A percentile compares a stretch with the other conserved stretches of the same genome.
These are phyloP conservation scores for Cheilosia variabilis DNA, from an alignment of 2,888 invertebrate species.

Conservation along the genomic window DNA sequence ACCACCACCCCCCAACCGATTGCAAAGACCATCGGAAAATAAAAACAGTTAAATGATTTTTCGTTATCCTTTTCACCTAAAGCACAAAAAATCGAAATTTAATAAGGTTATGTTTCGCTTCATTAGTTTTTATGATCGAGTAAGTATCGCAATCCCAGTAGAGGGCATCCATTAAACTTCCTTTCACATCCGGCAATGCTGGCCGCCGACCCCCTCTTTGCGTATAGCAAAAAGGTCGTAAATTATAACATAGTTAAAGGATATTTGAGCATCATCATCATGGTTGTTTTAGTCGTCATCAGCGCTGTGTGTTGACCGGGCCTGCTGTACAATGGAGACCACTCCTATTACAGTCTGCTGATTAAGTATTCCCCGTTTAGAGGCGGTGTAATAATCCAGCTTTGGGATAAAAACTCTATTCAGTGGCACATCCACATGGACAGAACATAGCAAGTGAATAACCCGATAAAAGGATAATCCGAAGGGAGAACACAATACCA, in stretches of 20 bases:
- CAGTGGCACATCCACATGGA: constrained; percentile 15
- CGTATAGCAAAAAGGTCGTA: constrained; percentile 42
- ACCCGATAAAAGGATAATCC: constrained; percentile 59
- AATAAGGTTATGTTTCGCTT: constrained; percentile 67
- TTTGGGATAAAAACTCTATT: constrained; percentile 19
- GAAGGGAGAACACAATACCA: constrained; percentile 16
- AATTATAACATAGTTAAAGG: constrained; percentile 63
- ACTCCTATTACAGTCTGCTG: constrained; percentile 43
- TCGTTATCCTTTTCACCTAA: constrained; percentile 41
- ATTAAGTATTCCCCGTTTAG: constrained; percentile 54
- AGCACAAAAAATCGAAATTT: constrained; percentile 41
- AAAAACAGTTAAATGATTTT: constrained; percentile 38
- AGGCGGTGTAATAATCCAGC: constrained; percentile 48
- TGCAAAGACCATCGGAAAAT: background rate
- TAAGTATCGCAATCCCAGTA: constrained; percentile 37
- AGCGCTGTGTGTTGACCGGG: constrained; percentile 26
- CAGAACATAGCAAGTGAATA: constrained; percentile 13
- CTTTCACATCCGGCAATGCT: background rate
- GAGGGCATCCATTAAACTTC: constrained; percentile 40
- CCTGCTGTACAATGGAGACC: constrained; percentile 13
- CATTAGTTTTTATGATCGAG: constrained; percentile 68
- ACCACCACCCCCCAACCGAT: background rate
- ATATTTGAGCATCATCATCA: constrained; percentile 60
- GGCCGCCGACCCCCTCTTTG: background rate
- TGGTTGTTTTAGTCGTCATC: constrained; percentile 49